Percentiles rank a stretch among this genome's conserved stretches.
Evolutionary conservation across 2,113 vertebrate species (phyloP).

Genomic region (Rhadina sibilatrix): DNA sequence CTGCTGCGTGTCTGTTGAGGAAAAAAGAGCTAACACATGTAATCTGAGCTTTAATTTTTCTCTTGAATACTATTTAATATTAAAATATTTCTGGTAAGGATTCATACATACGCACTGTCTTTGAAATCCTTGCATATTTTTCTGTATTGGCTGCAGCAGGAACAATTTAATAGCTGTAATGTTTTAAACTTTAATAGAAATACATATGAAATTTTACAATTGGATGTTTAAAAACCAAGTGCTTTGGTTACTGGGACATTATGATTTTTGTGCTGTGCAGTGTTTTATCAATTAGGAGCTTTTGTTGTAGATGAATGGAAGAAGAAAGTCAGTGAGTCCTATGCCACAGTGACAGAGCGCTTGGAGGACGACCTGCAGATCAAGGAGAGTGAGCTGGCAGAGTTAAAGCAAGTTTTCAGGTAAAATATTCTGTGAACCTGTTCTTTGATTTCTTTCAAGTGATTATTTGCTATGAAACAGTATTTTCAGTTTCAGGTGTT

Average conservation of each 20-base stretch:
- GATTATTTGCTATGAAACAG: background rate
- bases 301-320: conserved; percentile 90
- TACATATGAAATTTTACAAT: background rate
- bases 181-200: conserved; percentile 42
- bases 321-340: conserved; percentile 94
- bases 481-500: background rate
- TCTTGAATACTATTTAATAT: background rate
- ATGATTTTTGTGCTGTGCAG: background rate
- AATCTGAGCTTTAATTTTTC: background rate
- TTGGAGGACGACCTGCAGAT: conserved; percentile 88
- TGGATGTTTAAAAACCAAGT: background rate
- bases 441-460: background rate
- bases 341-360: conserved; percentile 82
- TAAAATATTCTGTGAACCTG: conserved; percentile 30
- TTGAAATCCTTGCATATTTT: background rate
- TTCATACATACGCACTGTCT: background rate
- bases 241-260: background rate
- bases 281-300: background rate
- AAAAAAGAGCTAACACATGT: conserved; percentile 20
- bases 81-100: background rate
- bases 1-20: background rate
- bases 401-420: conserved; percentile 89
- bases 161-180: background rate
- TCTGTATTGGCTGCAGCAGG: background rate
- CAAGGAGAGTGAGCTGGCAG: conserved; percentile 82